Base-by-base conservation (phyloP, 2,888 invertebrate species). In the Leptura quadrifasciata region DNA sequence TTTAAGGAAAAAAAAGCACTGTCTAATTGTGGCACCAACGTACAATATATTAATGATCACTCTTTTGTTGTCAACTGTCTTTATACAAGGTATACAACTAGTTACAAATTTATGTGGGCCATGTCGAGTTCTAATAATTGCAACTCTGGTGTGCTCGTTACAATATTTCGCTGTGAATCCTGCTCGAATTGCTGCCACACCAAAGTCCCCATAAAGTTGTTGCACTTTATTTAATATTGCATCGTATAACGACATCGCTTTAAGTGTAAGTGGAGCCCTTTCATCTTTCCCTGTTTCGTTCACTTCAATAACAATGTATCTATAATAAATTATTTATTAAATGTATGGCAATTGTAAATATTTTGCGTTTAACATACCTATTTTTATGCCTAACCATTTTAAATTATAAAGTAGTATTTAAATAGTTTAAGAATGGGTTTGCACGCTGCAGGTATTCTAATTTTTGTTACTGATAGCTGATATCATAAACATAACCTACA, bases 131-230 rank as follows among this genome's bases (percentile, higher is more conserved):
- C 94, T 91, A 67, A 96, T 90, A 39, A 96, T 91, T 0, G 94
- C 95, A 82, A 95, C 93, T 89, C 92, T 92, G 0, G 96, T 96
- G 75, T 92, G 91, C 80, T 93, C 91, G 88, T 96, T 96, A 85
- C 94, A 95, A 89, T 96, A 96, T 90, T 95, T 95, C 24, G 94
- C 93, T 86, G 91, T 89, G 84, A 96, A 94, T 24, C 95, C 96
- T 73, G 92, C 90, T 84, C 92, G 92, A 8, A 94, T 91, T 1
- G 94, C 91, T 9, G 95, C 95, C 39, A 91, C 89, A 10, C 95
- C 96, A 87, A 93, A 95, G 85, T 95, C 95, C 0, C 96, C 96
- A 87, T 94, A 94, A 73, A 94, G 86, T 84, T 93, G 92, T 84
- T 94, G 92, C 15, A 96, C 92, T 88, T 93, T 93, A 24, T 90